Percentiles rank a stretch among this genome's conserved stretches.
phyloP scores from a whole-genome alignment of 1,140 invertebrate species.

The Apis cerana region DNA sequence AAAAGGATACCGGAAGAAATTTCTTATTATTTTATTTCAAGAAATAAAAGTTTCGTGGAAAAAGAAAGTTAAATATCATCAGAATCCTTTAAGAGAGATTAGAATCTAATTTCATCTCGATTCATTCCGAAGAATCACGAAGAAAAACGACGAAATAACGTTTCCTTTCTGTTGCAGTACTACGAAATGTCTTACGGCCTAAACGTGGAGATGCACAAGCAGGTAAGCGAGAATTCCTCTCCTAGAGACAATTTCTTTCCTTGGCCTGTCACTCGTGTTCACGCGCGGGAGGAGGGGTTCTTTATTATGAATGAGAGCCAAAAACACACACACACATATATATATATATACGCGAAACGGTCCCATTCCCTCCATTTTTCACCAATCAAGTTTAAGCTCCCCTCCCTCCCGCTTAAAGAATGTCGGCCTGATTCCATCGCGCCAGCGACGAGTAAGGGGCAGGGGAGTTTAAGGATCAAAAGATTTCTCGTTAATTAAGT shows the following conservation, averaged over 20 bases:
- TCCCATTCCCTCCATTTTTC: background rate
- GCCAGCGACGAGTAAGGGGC: background rate
- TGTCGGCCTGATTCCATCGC: slow-evolving; percentile 38
- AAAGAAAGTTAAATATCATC: too few relatives aligned
- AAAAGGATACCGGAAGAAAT: too few relatives aligned
- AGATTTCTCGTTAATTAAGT: slow-evolving; percentile 53
- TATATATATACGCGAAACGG: background rate
- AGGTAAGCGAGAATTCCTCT: slow-evolving; percentile 81
- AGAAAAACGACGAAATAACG: background rate
- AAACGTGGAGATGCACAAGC: slow-evolving; percentile 92
- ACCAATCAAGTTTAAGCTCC: slow-evolving; percentile 1
- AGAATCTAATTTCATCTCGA: too few relatives aligned
- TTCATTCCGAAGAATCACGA: too few relatives aligned
- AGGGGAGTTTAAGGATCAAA: slow-evolving; percentile 44
- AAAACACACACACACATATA: background rate
- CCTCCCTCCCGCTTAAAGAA: slow-evolving; percentile 8
- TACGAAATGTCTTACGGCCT: slow-evolving; percentile 92
- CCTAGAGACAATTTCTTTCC: slow-evolving; percentile 6
- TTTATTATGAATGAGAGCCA: background rate
- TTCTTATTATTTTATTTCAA: too few relatives aligned
- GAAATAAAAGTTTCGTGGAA: too few relatives aligned
- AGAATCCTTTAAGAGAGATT: too few relatives aligned
- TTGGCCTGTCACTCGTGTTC: background rate
- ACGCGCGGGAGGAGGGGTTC: background rate
- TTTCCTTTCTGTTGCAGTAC: slow-evolving; percentile 84